Conservation (phyloP, 2,888 invertebrate species). For the Cryptophagus acutangulus region DNA sequence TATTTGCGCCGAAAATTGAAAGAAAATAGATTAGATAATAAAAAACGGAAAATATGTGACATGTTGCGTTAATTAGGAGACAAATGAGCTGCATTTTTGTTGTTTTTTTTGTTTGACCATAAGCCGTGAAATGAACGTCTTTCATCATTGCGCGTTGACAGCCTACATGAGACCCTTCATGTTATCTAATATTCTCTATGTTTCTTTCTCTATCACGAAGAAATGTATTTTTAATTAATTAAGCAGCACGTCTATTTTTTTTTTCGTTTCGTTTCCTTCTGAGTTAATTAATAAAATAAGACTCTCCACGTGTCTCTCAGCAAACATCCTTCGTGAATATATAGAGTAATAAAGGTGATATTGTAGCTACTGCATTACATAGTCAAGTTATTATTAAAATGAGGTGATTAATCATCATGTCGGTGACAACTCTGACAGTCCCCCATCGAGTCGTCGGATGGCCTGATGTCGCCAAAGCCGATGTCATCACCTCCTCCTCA, state of each 20-base stretch:
- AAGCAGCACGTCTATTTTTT: no score
- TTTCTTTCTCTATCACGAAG: no score
- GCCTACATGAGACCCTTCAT: constrained; percentile 37
- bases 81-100: constrained; percentile 43
- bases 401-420: constrained; percentile 50
- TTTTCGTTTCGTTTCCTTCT: no score
- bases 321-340: constrained; percentile 41
- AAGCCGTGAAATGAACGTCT: constrained; percentile 41
- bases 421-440: constrained; percentile 46
- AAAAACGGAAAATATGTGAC: constrained; percentile 13
- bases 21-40: constrained; percentile 1
- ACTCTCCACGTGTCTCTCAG: constrained; percentile 41
- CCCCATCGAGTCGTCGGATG: constrained; percentile 34
- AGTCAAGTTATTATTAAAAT: constrained; percentile 51
- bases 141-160: constrained; percentile 38
- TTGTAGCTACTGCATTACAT: constrained; percentile 45
- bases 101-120: no score
- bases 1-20: no score
- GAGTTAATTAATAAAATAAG: no score
- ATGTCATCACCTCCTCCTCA: constrained; percentile 43
- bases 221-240: no score
- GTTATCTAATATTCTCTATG: no score
- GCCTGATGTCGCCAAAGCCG: constrained; percentile 38
- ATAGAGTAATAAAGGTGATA: constrained; percentile 48
- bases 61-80: constrained; percentile 39